Conservation (phyloP, 2,797 vertebrate genomes). For the Cryptoblepharus egeriae region DNA sequence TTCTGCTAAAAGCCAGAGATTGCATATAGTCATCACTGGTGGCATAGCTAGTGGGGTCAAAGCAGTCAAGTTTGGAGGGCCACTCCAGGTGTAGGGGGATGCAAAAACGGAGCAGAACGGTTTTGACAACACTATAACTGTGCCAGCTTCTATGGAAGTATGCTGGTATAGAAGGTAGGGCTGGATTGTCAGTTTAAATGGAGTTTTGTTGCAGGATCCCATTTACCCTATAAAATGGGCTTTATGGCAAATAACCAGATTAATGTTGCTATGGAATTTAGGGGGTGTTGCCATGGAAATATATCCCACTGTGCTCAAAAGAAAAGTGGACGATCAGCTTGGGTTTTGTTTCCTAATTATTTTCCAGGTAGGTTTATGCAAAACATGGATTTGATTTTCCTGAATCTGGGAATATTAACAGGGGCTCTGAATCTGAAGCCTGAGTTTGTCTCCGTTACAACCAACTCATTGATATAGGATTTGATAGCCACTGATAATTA, state of each 20-base stretch:
- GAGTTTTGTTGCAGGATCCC: conserved; percentile 10
- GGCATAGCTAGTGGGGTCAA: no score
- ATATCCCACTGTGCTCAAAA: not conserved
- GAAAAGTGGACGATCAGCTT: conserved; percentile 5
- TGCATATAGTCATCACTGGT: no score
- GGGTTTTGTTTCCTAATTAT: conserved; percentile 54
- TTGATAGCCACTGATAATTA: conserved; percentile 61
- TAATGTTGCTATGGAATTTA: conserved; percentile 51
- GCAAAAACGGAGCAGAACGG: no score
- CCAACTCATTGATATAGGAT: no score
- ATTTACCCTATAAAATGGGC: conserved; percentile 53
- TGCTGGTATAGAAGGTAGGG: no score
- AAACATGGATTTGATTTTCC: not conserved
- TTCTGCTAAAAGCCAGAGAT: no score
- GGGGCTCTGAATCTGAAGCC: conserved; percentile 38
- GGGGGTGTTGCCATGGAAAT: not conserved
- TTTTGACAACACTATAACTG: no score
- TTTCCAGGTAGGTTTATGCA: conserved; percentile 14
- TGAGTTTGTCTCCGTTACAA: conserved; percentile 27
- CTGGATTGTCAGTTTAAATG: not conserved
- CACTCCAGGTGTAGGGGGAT: no score
- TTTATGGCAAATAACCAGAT: conserved; percentile 46
- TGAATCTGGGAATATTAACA: conserved; percentile 52
- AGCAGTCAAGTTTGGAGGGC: no score
- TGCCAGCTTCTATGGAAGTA: no score